phyloP scores from a whole-genome alignment of 2,797 vertebrate species.

The Anas flavirostris region DNA sequence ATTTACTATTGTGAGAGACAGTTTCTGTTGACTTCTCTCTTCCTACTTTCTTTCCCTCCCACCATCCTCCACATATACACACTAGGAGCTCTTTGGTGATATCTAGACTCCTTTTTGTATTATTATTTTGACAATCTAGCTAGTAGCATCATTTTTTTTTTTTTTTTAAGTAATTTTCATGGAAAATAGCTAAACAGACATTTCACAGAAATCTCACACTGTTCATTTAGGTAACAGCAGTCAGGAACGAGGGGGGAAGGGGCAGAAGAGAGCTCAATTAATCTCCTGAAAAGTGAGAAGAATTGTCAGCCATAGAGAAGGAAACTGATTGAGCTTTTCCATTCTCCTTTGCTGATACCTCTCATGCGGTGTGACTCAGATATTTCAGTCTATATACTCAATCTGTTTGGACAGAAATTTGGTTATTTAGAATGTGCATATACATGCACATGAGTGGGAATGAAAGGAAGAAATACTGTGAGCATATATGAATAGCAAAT shows the following conservation, averaged over 20 bases:
- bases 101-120: neutral
- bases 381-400: neutral
- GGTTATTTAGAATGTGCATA: neutral
- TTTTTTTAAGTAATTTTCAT: neutral
- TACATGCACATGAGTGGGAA: neutral
- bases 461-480: neutral
- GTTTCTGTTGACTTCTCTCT: neutral
- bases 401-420: neutral
- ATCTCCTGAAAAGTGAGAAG: neutral
- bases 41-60: neutral
- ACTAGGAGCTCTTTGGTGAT: neutral
- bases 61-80: neutral
- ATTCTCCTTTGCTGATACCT: neutral
- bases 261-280: neutral
- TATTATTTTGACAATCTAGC: neutral
- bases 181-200: neutral
- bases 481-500: neutral
- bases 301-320: neutral
- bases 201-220: neutral
- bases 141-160: neutral
- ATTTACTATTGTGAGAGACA: neutral
- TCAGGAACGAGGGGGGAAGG: neutral
- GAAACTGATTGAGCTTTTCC: neutral
- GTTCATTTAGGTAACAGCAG: neutral
- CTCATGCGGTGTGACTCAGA: neutral